Percentiles rank a stretch among this genome's conserved stretches.
Conservation (phyloP, 2,113 vertebrate species). For the Myotis brandtii region DNA sequence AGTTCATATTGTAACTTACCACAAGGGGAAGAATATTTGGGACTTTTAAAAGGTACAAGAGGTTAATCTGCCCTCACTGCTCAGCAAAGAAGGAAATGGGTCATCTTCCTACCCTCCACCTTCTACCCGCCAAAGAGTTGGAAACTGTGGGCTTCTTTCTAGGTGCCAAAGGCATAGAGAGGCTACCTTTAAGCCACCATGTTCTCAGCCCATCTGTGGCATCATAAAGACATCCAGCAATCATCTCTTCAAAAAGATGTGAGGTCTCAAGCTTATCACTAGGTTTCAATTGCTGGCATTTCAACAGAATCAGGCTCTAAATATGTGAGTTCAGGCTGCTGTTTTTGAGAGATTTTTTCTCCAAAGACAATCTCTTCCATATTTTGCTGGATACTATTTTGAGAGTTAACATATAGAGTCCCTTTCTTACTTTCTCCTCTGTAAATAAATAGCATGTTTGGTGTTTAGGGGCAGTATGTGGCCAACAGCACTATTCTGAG, state of each 20-base stretch:
- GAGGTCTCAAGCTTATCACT: not conserved
- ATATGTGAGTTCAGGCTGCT: not conserved
- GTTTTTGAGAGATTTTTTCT: not conserved
- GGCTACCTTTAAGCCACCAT: not conserved
- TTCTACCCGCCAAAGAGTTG: too few species aligned
- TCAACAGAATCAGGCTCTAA: not conserved
- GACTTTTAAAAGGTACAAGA: not conserved
- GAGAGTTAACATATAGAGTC: not conserved
- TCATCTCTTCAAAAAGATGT: not conserved
- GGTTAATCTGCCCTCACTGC: not conserved
- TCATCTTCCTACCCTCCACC: not conserved
- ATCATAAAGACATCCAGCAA: not conserved
- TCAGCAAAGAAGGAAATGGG: fast-evolving
- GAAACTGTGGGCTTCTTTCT: not conserved
- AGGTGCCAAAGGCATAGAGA: not conserved
- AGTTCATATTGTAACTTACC: not conserved
- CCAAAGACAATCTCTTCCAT: not conserved
- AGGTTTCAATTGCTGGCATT: not conserved
- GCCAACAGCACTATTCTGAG: not conserved
- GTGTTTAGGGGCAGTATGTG: not conserved
- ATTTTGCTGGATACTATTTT: not conserved
- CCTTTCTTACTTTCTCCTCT: not conserved
- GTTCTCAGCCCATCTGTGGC: fast-evolving
- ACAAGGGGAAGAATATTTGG: not conserved
- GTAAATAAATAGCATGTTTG: not conserved